Base-by-base conservation (phyloP, 2,797 vertebrate genomes). In the Siniperca scherzeri region DNA sequence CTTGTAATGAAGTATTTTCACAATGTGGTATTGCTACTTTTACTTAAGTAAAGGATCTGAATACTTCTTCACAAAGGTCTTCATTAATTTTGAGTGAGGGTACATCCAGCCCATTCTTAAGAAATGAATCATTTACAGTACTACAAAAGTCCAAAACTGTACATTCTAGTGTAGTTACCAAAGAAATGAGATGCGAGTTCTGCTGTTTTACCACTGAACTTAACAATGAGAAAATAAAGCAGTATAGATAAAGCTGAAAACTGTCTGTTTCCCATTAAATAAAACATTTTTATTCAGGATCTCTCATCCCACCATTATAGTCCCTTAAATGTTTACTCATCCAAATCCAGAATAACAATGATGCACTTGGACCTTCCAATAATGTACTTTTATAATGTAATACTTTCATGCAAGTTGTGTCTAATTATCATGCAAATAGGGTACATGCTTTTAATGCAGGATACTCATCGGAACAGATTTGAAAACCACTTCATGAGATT, bases 401-500 rank as follows among this genome's bases (percentile, higher is more conserved):
- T 30, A 36, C 36, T 36, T 36, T 36, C 6, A 36, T 36, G 36
- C 36, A 36, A 36, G 36, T 36, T 36, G 36, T 36, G 36, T 36
- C 1, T 36, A 36, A 36, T 36, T 36, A 36, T 36, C 36, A 7
- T 36, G 36, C 36, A 36, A 36, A 36, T 36, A 5, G 36, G 36
- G 1, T 3, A 36, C 36, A 36, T 36, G 36, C 48, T 21, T 78
- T 52, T 16, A 52, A 64, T 80, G 19, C 21, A 56, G 30, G 40
- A 40, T 17, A 42, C 48, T 25, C 17, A 19, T 27, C 13, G 19
- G 21, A 78, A 60, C 5, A 33, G 30, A 53, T 74, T 38, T 61
- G 8, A 73, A 77, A 65, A 52, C 36, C 40, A 66, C 30, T 70
- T 72, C 14, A 36, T 53, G 38, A 53, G 3, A 78, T 55, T 80